A percentile compares a stretch with the other conserved stretches of the same genome.
Conservation (phyloP, 1,140 invertebrate genomes). For the Rhopalosiphum padi region DNA sequence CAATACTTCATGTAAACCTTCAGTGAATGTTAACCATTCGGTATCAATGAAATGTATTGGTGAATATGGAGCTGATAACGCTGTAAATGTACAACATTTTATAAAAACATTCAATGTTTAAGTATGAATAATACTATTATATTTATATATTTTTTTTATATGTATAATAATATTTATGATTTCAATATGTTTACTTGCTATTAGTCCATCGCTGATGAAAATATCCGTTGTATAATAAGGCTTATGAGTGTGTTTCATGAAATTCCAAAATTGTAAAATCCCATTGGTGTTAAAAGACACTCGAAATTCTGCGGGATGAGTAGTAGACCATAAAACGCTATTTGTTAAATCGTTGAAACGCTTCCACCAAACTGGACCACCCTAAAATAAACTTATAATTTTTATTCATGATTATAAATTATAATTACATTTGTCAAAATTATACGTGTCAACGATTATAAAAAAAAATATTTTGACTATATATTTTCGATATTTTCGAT, state of each 20-base stretch:
- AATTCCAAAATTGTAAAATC: conserved; percentile 42
- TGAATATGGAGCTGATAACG: neutral
- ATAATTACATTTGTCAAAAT: no score
- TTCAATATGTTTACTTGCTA: neutral
- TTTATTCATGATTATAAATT: no score
- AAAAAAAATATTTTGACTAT: no score
- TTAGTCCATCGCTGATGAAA: conserved; percentile 3
- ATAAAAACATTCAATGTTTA: neutral
- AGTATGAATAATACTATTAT: neutral
- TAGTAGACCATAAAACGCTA: conserved; percentile 36
- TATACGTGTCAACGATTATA: no score
- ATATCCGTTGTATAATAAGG: conserved; percentile 20
- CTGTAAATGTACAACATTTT: neutral
- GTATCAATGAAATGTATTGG: neutral
- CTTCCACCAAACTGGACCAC: conserved; percentile 44
- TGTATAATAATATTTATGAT: neutral
- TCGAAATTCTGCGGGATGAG: conserved; percentile 19
- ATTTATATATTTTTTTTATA: neutral
- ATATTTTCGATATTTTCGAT: no score
- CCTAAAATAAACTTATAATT: neutral
- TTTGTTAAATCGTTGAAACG: conserved; percentile 28
- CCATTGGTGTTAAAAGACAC: conserved; percentile 15
- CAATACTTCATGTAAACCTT: neutral
- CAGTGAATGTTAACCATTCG: neutral
- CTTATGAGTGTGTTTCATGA: conserved; percentile 38